Percentiles rank a stretch among this genome's conserved stretches.
Evolutionary conservation across 2,888 invertebrate species (phyloP).

Genomic region (Drosophila anomelani): DNA sequence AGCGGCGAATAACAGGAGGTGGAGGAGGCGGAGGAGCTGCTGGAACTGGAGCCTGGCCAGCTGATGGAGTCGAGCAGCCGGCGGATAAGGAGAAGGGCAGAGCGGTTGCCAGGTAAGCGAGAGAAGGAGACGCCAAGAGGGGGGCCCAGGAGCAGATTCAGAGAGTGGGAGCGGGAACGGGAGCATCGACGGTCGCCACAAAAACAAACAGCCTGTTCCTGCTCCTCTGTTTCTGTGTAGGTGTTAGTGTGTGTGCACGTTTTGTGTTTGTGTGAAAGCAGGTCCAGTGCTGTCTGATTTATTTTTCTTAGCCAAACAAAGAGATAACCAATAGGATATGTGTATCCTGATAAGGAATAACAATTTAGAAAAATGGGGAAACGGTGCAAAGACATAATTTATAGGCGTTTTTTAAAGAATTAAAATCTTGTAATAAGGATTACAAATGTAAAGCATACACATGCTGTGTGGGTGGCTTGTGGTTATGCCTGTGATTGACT

Average conservation of each 20-base stretch:
- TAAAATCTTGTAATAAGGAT: no score
- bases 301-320: neutral
- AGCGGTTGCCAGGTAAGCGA: conserved; percentile 13
- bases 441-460: no score
- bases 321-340: neutral
- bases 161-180: conserved; percentile 6
- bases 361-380: no score
- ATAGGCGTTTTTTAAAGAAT: no score
- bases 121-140: neutral
- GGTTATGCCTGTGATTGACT: no score
- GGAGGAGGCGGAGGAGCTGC: neutral
- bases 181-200: conserved; percentile 54
- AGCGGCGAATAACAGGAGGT: conserved; percentile 36
- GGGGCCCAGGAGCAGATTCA: conserved; percentile 8
- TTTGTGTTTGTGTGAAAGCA: conserved; percentile 39
- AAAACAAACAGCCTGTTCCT: conserved; percentile 56
- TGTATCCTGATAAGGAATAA: neutral
- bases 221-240: conserved; percentile 23
- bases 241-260: conserved; percentile 26
- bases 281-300: conserved; percentile 16
- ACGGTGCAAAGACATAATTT: neutral
- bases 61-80: conserved; percentile 50
- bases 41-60: conserved; percentile 47
- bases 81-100: conserved; percentile 2
- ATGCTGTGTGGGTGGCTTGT: no score